Evolutionary conservation across 2,888 invertebrate genomes (phyloP), one percentile per base, ranked within the genome.

Genomic region (Horisme vitalbata): DNA sequence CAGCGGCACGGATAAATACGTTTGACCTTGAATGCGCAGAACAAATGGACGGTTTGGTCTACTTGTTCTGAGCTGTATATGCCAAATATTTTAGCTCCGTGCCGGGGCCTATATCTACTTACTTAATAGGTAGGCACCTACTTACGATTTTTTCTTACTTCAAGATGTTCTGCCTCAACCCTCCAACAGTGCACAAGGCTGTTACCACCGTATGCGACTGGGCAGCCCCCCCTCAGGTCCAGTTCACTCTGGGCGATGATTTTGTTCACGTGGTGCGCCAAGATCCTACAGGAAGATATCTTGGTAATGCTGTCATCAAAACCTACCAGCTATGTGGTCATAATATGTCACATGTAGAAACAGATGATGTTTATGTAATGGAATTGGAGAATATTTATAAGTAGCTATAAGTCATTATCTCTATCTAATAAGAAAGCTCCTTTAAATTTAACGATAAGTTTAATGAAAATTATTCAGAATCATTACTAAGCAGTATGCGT

Each of bases 261-360:
- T 83, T 79, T 55, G 63, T 85, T 68, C 83, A 82, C 41, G 79
- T 87, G 0, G 70, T 82, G 1, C 76, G 86, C 2, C 76, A 76
- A 24, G 86, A 86, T 30, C 79, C 83, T 0, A 63, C 69, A 0
- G 77, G 79, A 0, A 62, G 66, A 6, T 86, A 64, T 57, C 59
- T 61, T 0, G 84, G 85, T 10, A 81, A 79, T 46, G 86, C 83
- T 1, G 72, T 83, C 45, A 84, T 86, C 49, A 75, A 61, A 33
- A 86, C 86, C 0, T 74, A 75, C 47, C 86, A 87, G 52, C 59
- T 74, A 0, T 87, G 86, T 60, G 73, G 67, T 24, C 86, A 86
- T 38, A 73, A 69, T 33, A 69, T 67, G 15, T 57, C 66, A 1
- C 57, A 49, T 21, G 20, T 41, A 5, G 4, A 11, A 9, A 21